Conservation (phyloP, 1,140 invertebrate genomes). For the Helicoverpa armigera region DNA sequence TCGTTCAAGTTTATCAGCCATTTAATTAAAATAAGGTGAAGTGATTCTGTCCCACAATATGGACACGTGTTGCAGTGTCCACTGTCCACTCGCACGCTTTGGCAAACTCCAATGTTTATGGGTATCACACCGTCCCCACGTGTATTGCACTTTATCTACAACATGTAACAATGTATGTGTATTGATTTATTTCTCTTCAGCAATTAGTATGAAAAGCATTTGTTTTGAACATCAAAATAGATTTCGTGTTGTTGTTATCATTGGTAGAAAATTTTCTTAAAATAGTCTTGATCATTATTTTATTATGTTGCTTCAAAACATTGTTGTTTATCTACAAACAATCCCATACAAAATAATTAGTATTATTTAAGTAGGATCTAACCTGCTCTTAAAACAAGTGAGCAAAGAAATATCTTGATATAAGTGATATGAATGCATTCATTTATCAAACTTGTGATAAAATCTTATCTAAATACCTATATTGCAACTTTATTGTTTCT, state of each 20-base stretch:
- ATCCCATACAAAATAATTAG: too few relatives aligned
- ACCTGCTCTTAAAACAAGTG: neutral
- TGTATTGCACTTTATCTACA: conserved; percentile 33
- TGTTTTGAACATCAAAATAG: neutral
- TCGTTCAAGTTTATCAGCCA: neutral
- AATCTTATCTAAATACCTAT: conserved; percentile 24
- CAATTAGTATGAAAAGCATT: neutral
- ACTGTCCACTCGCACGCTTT: conserved; percentile 55
- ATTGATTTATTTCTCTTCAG: conserved; percentile 29
- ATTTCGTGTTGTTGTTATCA: neutral
- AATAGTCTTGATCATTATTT: too few relatives aligned
- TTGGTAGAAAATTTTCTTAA: neutral
- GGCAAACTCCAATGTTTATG: conserved; percentile 64
- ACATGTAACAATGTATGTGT: conserved; percentile 14
- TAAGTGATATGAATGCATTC: neutral
- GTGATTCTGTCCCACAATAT: neutral
- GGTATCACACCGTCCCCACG: conserved; percentile 55
- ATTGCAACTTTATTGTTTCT: conserved; percentile 13
- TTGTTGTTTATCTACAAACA: too few relatives aligned
- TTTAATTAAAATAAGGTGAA: neutral
- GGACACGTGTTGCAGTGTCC: conserved; percentile 37
- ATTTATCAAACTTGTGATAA: conserved; percentile 23
- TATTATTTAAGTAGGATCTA: neutral
- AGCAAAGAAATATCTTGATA: too few relatives aligned
- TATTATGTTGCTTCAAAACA: too few relatives aligned